These are phyloP conservation scores for Dicrostonyx torquatus DNA, from an alignment of 2,797 vertebrate genomes.

Conservation along the genomic window DNA sequence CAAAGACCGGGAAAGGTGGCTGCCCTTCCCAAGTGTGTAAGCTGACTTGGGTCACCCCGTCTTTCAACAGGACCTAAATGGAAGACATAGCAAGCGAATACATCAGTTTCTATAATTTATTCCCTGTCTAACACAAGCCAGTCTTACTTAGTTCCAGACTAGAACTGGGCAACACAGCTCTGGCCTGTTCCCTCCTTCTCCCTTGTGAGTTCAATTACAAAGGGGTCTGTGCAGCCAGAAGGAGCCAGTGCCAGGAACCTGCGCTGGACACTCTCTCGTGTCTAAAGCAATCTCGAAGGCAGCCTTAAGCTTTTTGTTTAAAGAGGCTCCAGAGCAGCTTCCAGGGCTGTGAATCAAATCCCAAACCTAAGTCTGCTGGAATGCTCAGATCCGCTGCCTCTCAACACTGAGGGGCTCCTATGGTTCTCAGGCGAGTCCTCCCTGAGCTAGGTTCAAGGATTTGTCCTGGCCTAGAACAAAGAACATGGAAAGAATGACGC, in stretches of 20 bases:
- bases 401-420: not conserved
- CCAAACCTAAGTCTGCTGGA: not conserved
- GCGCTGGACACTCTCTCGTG: not conserved
- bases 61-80: constrained; percentile 38
- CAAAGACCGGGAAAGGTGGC: not conserved
- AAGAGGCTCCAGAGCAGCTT: not conserved
- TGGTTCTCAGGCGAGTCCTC: not conserved
- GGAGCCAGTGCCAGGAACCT: not conserved
- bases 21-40: not conserved
- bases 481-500: not conserved
- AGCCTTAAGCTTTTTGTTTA: not conserved
- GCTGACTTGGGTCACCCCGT: not conserved
- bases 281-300: not conserved
- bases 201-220: not conserved
- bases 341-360: not conserved
- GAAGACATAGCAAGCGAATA: not conserved
- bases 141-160: not conserved
- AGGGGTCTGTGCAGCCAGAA: not conserved
- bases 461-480: not conserved
- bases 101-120: not conserved
- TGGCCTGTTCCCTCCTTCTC: not conserved
- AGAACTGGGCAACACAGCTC: not conserved
- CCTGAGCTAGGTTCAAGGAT: not conserved
- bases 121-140: not conserved
- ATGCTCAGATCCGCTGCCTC: not conserved